Conservation (phyloP, 2,888 invertebrate species). For the Abscondita cerata region DNA sequence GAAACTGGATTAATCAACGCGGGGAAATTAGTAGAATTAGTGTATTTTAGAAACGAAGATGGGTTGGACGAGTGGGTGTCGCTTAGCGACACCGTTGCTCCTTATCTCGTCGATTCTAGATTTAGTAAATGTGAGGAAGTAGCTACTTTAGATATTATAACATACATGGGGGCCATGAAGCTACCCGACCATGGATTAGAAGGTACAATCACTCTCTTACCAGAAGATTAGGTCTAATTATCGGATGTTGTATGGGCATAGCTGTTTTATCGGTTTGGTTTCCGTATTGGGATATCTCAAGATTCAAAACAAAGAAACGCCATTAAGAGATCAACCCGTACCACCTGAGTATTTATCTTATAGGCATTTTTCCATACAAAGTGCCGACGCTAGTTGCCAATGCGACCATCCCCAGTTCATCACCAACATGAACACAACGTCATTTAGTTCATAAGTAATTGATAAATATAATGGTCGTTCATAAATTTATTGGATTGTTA, state of each 20-base stretch:
- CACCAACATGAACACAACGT: constrained; percentile 56
- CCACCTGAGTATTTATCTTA: constrained; percentile 85
- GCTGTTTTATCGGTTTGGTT: constrained; percentile 85
- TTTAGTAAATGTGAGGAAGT: constrained; percentile 81
- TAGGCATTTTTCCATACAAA: constrained; percentile 74
- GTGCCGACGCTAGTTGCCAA: constrained; percentile 63
- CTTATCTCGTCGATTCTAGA: constrained; percentile 71
- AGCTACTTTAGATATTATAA: constrained; percentile 74
- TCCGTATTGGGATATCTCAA: constrained; percentile 86
- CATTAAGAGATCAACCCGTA: constrained; percentile 72
- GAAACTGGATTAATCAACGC: constrained; percentile 69
- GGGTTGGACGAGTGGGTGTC: constrained; percentile 55
- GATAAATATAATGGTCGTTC: too few relatives aligned
- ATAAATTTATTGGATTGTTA: too few relatives aligned
- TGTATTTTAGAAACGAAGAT: constrained; percentile 52
- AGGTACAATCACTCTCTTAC: constrained; percentile 79
- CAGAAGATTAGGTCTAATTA: constrained; percentile 81
- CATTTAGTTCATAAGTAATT: constrained; percentile 39
- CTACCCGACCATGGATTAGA: constrained; percentile 58
- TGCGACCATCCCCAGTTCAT: constrained; percentile 57
- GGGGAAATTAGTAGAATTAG: constrained; percentile 62
- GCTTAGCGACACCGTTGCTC: constrained; percentile 64
- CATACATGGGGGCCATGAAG: constrained; percentile 63
- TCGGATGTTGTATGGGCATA: constrained; percentile 86
- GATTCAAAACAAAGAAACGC: constrained; percentile 80